Evolutionary conservation across 1,140 invertebrate species (phyloP).

Genomic region (Asbolus verrucosus): DNA sequence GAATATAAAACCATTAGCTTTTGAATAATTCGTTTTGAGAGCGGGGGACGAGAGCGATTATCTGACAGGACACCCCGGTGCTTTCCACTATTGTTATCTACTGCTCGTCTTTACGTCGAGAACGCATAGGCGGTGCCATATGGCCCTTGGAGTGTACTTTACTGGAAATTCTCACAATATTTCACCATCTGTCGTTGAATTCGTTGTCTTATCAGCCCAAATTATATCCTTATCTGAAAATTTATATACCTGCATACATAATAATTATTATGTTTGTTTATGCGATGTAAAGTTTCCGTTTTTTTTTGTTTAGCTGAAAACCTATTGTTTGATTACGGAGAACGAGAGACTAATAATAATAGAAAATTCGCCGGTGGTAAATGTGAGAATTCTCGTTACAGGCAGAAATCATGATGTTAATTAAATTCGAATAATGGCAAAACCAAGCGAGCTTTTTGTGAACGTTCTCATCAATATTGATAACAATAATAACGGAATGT

Average conservation of each 20-base stretch:
- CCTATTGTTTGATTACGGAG: constrained; percentile 11
- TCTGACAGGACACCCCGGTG: constrained; percentile 46
- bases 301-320: constrained; percentile 8
- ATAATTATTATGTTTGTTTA: constrained; percentile 34
- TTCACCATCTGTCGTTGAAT: constrained; percentile 54
- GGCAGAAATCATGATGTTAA: constrained; percentile 27
- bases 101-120: constrained; percentile 46
- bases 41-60: constrained; percentile 43
- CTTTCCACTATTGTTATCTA: constrained; percentile 44
- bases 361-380: constrained; percentile 4
- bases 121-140: constrained; percentile 51
- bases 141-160: constrained; percentile 53
- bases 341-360: constrained; percentile 14
- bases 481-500: constrained; percentile 11
- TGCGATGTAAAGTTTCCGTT: background rate
- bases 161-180: constrained; percentile 58
- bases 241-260: constrained; percentile 34
- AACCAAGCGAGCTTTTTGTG: constrained; percentile 8
- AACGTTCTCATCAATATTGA: constrained; percentile 20
- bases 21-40: constrained; percentile 36
- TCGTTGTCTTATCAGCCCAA: constrained; percentile 50
- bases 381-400: constrained; percentile 14
- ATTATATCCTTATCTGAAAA: constrained; percentile 40
- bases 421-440: constrained; percentile 36
- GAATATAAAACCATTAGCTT: constrained; percentile 46